Evolutionary conservation across 2,797 vertebrate genomes (phyloP), one percentile per base, ranked within the genome.

Genomic region (Acrossocheilus wenchowensis): DNA sequence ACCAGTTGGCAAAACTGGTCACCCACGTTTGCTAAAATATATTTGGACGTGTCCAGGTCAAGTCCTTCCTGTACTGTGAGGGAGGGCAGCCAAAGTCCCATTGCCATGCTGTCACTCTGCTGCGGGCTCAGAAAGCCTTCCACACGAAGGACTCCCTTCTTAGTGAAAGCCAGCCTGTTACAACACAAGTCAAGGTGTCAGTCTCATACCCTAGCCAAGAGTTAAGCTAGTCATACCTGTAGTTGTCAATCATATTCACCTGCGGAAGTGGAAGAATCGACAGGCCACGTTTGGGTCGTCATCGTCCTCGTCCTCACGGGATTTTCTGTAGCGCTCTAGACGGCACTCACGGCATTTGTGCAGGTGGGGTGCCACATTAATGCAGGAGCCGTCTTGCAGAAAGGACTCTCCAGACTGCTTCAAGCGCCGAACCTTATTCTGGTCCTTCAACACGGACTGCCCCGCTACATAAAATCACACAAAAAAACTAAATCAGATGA

Each of bases 1-100:
- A 99, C 98, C 7, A 99, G 94, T 93, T 99, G 98, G 90, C 98
- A 99, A 93, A 99, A 99, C 93, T 99, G 98, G 94, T 99, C 98
- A 73, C 98, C 98, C 87, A 99, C 98, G 26, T 99, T 99, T 90
- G 98, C 98, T 91, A 99, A 94, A 92, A 99, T 99, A 83, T 99
- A 99, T 94, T 99, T 99, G 81, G 98, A 99, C 68, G 98, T 99
- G 93, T 99, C 98, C 64, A 99, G 95, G 90, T 99, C 98, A 0
- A 99, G 97, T 60, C 97, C 97, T 88, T 98, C 97, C 88, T 97
- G 97, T 83, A 96, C 94, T 19, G 96, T 94, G 36, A 96, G 93
- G 36, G 97, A 97, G 75, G 98, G 98, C 86, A 99, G 96, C 98
- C 98, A 99, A 5, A 99, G 95, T 64, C 98, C 97, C 97, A 99